Base-by-base conservation (phyloP, 2,113 vertebrate species). In the Scalopus aquaticus region DNA sequence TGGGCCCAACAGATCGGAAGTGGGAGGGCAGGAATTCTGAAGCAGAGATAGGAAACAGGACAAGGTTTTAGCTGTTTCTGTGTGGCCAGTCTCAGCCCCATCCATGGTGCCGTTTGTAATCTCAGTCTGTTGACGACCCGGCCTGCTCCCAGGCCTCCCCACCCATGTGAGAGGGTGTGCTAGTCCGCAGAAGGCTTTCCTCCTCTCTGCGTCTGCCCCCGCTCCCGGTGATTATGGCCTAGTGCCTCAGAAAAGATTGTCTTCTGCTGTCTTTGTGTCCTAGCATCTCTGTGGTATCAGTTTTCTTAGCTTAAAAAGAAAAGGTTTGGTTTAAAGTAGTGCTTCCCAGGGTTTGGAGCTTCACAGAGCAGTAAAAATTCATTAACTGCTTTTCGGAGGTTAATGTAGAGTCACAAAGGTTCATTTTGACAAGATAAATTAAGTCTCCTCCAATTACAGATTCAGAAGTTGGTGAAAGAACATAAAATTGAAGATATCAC, bases 11-110 rank as follows among this genome's bases (percentile, higher is more conserved):
- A 94, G 95, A 32, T 99, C 98, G 0, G 99, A 98, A 20, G 99
- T 99, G 0, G 99, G 98, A 4, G 99, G 99, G 83, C 99, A 99
- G 93, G 99, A 94, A 0, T 98, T 99, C 99, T 99, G 98, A 35
- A 97, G 44, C 49, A 91, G 0, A 84, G 72, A 82, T 1, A 70
- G 3, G 54, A 76, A 85, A 74, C 60, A 22, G 6, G 16, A 30
- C 5, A 5, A 24, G 17, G 54, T 51, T 65, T 56, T 62, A 54
- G 67, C 77, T 49, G 37, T 62, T 30, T 85, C 67, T 72, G 0
- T 35, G 3, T 17, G 6, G 19, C 51, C 3, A 13, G 9, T 46
- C 24, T 37, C 19, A 11, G 26, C 32, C 0, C 3, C 0, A 11
- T 3, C 24, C 15, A 4, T n/a, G n/a, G n/a, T n/a, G n/a, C 39